Base-by-base conservation (phyloP, 2,113 vertebrate genomes). In the Amazona guildingii region DNA sequence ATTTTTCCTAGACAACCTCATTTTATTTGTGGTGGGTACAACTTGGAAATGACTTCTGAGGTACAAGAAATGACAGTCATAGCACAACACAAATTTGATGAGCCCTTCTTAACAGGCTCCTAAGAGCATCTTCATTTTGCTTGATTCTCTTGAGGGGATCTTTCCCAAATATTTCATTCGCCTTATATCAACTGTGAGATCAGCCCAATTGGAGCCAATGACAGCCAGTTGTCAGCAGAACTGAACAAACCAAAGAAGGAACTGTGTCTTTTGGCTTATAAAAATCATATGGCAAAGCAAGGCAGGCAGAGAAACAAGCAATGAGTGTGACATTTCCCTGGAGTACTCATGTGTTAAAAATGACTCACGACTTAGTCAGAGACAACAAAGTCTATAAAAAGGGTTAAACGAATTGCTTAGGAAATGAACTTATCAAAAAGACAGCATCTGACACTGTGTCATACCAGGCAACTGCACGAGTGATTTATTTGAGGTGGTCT, bases 351-450 rank as follows among this genome's bases (percentile, higher is more conserved):
- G 87, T 92, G 80, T 55, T 88, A 83, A 94, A 94, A 97, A 94
- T 96, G 96, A 96, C 66, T 96, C 94, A 95, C 1, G 21, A 78
- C 88, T 97, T 88, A 93, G 88, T 94, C 83, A 96, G 69, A 95
- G 80, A 94, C 92, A 96, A 93, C 90, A 94, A 69, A 75, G 52
- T 57, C 95, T 96, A 88, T 90, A 91, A 95, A 94, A 96, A 93
- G 94, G 96, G 95, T 97, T 96, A 96, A 96, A 94, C 90, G 95
- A 96, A 92, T 94, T 92, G 80, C 94, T 95, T 88, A 92, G 95
- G 92, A 95, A 96, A 96, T 84, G 94, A 96, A 94, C 93, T 96
- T 96, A 96, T 96, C 95, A 96, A 96, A 95, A 96, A 97, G 95
- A 95, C 95, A 96, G 95, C 95, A 92, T 95, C 92, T 97, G 95